Evolutionary conservation across 2,888 invertebrate genomes (phyloP).

Genomic region (Heliothis peltigera): DNA sequence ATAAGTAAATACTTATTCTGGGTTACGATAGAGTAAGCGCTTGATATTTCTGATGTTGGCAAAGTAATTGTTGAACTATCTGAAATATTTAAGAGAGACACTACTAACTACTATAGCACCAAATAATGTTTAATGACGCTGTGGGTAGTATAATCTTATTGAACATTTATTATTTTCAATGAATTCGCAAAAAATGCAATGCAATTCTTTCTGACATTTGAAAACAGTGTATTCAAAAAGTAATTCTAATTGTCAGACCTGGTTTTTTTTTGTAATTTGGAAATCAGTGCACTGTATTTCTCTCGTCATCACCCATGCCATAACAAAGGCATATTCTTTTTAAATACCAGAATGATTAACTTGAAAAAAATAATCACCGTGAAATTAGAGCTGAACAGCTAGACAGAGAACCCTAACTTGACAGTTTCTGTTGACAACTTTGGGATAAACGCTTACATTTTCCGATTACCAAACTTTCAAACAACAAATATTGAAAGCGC

Average conservation of each 20-base stretch:
- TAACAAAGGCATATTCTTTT: neutral
- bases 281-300: neutral
- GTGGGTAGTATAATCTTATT: too few species aligned
- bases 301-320: neutral
- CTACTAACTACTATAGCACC: too few species aligned
- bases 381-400: constrained; percentile 10
- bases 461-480: constrained; percentile 47
- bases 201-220: neutral
- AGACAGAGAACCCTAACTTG: constrained; percentile 20
- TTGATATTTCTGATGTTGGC: neutral
- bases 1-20: constrained; percentile 24
- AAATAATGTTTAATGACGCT: too few species aligned
- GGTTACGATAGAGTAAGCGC: constrained; percentile 14
- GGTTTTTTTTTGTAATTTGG: neutral
- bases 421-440: constrained; percentile 35
- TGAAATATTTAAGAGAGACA: too few species aligned
- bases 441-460: constrained; percentile 37
- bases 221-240: neutral
- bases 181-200: neutral
- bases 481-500: constrained; percentile 44
- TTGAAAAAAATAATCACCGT: constrained; percentile 12
- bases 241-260: neutral
- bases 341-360: constrained; percentile 2
- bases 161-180: too few species aligned
- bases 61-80: constrained; percentile 13